Evolutionary conservation across 2,797 vertebrate genomes (phyloP), one percentile per base, ranked within the genome.

Genomic region (Decapterus maruadsi): DNA sequence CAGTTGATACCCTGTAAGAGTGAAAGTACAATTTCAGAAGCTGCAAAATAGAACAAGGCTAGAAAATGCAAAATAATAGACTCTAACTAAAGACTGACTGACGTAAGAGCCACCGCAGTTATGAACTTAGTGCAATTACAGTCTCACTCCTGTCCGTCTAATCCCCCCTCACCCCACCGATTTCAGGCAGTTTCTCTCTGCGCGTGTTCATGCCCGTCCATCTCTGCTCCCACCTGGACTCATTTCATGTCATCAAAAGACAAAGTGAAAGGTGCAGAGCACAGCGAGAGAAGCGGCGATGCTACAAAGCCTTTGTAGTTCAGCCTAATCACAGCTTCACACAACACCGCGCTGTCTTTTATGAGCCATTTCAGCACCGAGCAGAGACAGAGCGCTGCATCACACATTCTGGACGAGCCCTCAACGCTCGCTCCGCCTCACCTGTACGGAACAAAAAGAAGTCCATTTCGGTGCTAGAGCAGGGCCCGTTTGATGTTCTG

Each of bases 1-100:
- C 98, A 99, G 95, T 99, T 99, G 91, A 99, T 99, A 2, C 98
- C 98, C 98, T 99, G 88, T 53, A 86, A 85, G 53, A 81, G 66
- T 2, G 4, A 75, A 80, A 75, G 60, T 2, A 36, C 3, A 38
- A 62, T 46, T 62, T 82, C 38, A 82, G 74, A 81, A 40, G 20
- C 46, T 8, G 55, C 12, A 43, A 34, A 6, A 67, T 57, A 70
- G 31, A 77, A 58, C 7, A 16, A 14, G 36, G 19, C 12, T 26
- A 55, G 17, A 57, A 68, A 66, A 68, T 42, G 16, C 29, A 3
- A 53, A 67, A 51, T 56, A 26, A 59, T 34, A 14, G 20, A n/a
- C 34, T 22, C 8, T 55, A 26, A 26, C 8, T 55, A 26, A 26
- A 45, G 22, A 77, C 46, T 34, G 26, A 68, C 58, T 29, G 34